Evolutionary conservation across 2,888 invertebrate species (phyloP).

Genomic region (Mesorhabditis sp.): DNA sequence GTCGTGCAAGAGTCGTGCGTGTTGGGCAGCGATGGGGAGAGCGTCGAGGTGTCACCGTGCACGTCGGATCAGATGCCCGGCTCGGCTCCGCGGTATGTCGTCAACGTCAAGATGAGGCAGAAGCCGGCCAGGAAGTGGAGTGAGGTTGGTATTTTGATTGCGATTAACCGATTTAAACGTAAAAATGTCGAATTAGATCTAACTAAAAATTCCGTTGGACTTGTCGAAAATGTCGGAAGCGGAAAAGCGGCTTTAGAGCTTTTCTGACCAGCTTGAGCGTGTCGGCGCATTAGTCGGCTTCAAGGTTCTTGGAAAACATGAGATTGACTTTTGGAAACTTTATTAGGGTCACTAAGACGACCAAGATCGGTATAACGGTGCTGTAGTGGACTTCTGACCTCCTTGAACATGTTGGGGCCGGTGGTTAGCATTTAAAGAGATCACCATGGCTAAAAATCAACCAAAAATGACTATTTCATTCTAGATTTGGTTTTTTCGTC

Average conservation of each 20-base stretch:
- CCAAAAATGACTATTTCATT: too few relatives aligned
- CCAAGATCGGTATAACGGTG: too few relatives aligned
- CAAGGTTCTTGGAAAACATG: too few relatives aligned
- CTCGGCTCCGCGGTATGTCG: slow-evolving; percentile 36
- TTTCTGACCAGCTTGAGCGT: too few relatives aligned
- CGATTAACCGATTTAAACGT: neutral
- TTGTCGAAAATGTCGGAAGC: neutral
- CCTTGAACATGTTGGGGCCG: too few relatives aligned
- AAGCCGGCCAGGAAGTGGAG: slow-evolving; percentile 56
- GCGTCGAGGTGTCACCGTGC: slow-evolving; percentile 51
- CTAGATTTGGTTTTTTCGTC: too few relatives aligned
- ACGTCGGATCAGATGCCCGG: slow-evolving; percentile 45
- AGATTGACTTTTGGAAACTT: too few relatives aligned
- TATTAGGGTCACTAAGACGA: too few relatives aligned
- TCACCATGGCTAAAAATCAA: too few relatives aligned
- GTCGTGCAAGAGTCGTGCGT: slow-evolving; percentile 56
- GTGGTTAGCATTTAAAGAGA: too few relatives aligned
- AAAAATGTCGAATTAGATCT: neutral
- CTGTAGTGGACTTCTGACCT: too few relatives aligned
- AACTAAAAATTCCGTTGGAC: neutral
- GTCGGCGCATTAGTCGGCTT: too few relatives aligned
- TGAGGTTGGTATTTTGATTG: slow-evolving; percentile 39
- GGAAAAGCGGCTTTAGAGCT: neutral
- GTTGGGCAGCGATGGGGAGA: slow-evolving; percentile 57
- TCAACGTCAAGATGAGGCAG: slow-evolving; percentile 55